These are phyloP conservation scores for Zoanthus gigantus DNA, from an alignment of 92 coral and sea anemone genomes.

Conservation along the genomic window DNA sequence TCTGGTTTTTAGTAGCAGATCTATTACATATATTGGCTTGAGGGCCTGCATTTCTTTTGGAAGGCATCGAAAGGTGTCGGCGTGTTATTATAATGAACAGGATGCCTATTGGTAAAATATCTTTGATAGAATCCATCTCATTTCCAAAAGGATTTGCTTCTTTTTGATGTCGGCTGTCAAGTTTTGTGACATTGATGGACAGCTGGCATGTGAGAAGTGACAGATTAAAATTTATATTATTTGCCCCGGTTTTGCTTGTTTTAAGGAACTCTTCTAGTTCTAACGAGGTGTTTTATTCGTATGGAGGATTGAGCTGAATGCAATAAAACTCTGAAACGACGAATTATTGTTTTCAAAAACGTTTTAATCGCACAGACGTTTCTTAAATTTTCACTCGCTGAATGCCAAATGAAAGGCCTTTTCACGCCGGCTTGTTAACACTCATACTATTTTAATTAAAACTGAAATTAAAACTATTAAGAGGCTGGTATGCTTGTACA, in stretches of 20 bases:
- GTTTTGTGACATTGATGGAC: conserved; percentile 57
- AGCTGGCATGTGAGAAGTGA: conserved; percentile 52
- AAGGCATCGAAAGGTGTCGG: conserved; percentile 28
- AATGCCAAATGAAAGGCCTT: not conserved
- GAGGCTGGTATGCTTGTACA: conserved; percentile 33
- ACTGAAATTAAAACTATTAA: conserved; percentile 45
- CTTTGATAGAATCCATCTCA: conserved; percentile 36
- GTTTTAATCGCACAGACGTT: not conserved
- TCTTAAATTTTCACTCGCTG: not conserved
- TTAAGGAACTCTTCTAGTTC: conserved; percentile 7
- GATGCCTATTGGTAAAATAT: conserved; percentile 31
- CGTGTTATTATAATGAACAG: conserved; percentile 37
- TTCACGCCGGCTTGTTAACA: not conserved
- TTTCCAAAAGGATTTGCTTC: conserved; percentile 33
- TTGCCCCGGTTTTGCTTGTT: conserved; percentile 20
- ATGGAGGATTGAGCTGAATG: not conserved
- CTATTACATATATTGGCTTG: conserved; percentile 41
- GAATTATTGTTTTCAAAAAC: not conserved
- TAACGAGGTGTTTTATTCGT: not conserved
- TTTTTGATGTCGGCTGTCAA: conserved; percentile 70
- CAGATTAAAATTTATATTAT: conserved; percentile 31
- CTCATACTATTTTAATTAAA: conserved; percentile 39
- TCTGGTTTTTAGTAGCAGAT: conserved; percentile 34
- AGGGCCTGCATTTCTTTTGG: conserved; percentile 38
- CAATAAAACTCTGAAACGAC: not conserved